Evolutionary conservation across 30 jellyfish, hydroid and myxozoan genomes (phyloP).

Genomic region (Nemopilema nomurai): DNA sequence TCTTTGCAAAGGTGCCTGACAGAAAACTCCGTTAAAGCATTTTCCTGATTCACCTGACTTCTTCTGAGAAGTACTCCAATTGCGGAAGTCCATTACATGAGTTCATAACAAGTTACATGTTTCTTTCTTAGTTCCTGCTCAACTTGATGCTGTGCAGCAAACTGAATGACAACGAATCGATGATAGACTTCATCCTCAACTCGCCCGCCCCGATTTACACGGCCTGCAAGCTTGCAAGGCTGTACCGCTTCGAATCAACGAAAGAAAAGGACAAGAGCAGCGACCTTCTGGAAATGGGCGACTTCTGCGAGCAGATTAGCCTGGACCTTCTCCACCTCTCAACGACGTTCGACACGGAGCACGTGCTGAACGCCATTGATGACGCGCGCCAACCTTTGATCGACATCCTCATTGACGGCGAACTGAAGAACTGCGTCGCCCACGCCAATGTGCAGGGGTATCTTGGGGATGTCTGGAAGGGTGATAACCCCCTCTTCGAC

Average conservation of each 20-base stretch:
- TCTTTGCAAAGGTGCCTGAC: too few species aligned
- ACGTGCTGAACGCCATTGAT: constrained; percentile 88
- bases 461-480: constrained; percentile 94
- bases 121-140: constrained; percentile 69
- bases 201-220: constrained; percentile 98
- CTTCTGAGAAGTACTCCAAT: too few species aligned
- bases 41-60: too few species aligned
- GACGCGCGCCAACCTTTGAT: constrained; percentile 85
- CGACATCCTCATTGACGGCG: constrained; percentile 88
- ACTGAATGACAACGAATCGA: constrained; percentile 81
- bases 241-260: constrained; percentile 81
- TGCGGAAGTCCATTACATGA: too few species aligned
- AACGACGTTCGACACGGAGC: constrained; percentile 77
- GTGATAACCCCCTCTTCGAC: constrained; percentile 70
- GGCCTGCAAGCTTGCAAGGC: constrained; percentile 79
- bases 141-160: constrained; percentile 93
- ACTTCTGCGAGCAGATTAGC: constrained; percentile 85
- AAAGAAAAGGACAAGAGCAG: constrained; percentile 90
- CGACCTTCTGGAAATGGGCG: constrained; percentile 83
- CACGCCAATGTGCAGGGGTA: constrained; percentile 92
- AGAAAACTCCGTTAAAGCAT: too few species aligned
- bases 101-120: too few species aligned
- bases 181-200: constrained; percentile 86
- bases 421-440: constrained; percentile 91
- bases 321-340: constrained; percentile 84